A percentile compares a stretch with the other conserved stretches of the same genome.
Conservation (phyloP, 2,888 invertebrate species). For the Harpagoxenus sublaevis region DNA sequence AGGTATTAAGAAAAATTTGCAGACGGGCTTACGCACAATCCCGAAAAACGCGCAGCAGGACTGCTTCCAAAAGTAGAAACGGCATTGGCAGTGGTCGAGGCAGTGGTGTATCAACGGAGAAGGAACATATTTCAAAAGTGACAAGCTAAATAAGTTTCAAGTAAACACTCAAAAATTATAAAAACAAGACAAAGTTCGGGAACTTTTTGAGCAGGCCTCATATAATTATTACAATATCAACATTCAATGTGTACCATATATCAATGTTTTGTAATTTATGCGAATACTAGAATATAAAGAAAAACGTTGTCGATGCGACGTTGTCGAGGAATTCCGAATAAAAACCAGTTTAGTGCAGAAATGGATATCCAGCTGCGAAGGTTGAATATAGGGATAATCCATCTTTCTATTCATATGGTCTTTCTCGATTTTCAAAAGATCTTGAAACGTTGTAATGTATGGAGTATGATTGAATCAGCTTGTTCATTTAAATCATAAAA, state of each 20-base stretch:
- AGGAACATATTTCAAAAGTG: too few relatives aligned
- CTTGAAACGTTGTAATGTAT: slow-evolving; percentile 60
- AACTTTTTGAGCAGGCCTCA: too few relatives aligned
- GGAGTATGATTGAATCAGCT: slow-evolving; percentile 58
- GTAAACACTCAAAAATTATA: too few relatives aligned
- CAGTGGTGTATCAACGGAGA: too few relatives aligned
- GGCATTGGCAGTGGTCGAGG: too few relatives aligned
- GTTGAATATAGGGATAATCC: slow-evolving; percentile 81
- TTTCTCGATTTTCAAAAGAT: slow-evolving; percentile 68
- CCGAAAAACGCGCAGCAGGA: too few relatives aligned
- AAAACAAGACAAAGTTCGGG: too few relatives aligned
- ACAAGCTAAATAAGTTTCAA: too few relatives aligned
- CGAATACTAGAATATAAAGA: not conserved
- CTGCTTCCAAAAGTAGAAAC: too few relatives aligned
- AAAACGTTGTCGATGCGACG: slow-evolving; percentile 75
- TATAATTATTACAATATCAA: not conserved
- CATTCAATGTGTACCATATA: not conserved
- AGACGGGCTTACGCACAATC: too few relatives aligned
- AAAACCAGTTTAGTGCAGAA: slow-evolving; percentile 73
- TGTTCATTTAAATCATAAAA: slow-evolving; percentile 45
- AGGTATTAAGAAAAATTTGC: too few relatives aligned
- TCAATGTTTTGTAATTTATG: not conserved
- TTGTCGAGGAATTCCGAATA: slow-evolving; percentile 66
- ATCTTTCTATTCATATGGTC: slow-evolving; percentile 76
- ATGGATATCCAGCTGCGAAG: slow-evolving; percentile 82